Evolutionary conservation across 2,888 invertebrate species (phyloP), one percentile per base, ranked within the genome.

Genomic region (Rosalia funebris): DNA sequence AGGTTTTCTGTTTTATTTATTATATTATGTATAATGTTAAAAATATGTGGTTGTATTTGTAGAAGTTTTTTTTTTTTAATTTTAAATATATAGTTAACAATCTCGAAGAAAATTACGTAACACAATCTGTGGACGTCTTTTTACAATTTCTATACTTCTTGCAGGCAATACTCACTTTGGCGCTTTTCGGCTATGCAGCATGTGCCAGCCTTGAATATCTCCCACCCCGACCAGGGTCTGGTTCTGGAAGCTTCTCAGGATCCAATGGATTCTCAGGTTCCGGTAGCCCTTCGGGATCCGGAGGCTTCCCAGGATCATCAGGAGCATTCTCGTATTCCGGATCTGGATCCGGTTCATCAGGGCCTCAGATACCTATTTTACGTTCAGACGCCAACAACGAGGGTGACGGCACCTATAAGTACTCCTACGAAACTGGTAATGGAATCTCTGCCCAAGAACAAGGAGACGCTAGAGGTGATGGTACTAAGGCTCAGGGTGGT

Each of bases 361-460:
- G 72, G 1, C 62, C 46, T 16, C 64, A 71, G 19, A 62, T 71
- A 10, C 73, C 72, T 1, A 76, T 77, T 36, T 57, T 75, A 1
- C 69, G 71, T 14, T 54, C 69, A 55, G 74, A 79, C 44, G 71
- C 72, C 39, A 71, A 66, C 41, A 75, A 73, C 53, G 71, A 78
- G 55, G 73, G 74, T 2, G 78, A 76, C 17, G 76, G 75, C 15
- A 62, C 70, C 16, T 77, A 77, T 56, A 71, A 70, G 16, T 77
- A 53, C 69, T 80, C 81, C 36, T 87, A 85, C 63, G 86, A 87
- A 77, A 86, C 86, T 11, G 86, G 85, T 14, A 85, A 86, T 70
- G 85, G 85, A 36, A 85, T 86, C 65, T 75, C 77, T 12, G 84
- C 75, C 16, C 73, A 77, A 64, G 77, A 77, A 70, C 71, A 74